Conservation (phyloP, 2,797 vertebrate genomes). For the Buphagus erythrorhynchus region DNA sequence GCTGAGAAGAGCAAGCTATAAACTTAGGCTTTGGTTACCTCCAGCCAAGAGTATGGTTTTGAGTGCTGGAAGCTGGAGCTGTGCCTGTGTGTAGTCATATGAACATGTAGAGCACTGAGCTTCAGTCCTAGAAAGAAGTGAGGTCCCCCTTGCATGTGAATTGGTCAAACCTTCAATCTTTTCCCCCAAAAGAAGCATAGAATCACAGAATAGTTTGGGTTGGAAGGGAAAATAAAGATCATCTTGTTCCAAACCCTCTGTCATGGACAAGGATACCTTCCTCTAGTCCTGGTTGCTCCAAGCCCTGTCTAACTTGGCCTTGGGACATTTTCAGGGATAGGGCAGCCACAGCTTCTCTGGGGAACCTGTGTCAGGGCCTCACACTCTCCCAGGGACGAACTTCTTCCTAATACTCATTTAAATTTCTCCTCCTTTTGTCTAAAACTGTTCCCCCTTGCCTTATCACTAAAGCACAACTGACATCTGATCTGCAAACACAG, state of each 20-base stretch:
- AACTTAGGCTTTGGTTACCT: background rate
- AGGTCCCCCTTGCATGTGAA: background rate
- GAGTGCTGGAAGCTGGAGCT: background rate
- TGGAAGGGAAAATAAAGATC: background rate
- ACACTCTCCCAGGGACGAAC: no score
- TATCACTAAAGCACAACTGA: background rate
- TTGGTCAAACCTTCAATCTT: background rate
- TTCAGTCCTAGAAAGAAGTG: background rate
- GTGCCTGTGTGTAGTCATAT: rapidly evolving
- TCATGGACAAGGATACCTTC: background rate
- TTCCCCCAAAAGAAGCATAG: background rate
- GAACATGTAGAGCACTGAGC: rapidly evolving
- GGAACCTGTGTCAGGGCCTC: no score
- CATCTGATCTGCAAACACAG: background rate
- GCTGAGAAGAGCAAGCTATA: background rate
- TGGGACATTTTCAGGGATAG: background rate
- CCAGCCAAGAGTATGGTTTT: background rate
- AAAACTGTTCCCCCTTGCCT: no score
- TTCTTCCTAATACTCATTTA: no score
- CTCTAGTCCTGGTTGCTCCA: background rate
- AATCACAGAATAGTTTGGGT: background rate
- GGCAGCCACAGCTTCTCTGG: background rate
- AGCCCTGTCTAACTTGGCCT: background rate
- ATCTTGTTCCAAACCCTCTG: background rate
- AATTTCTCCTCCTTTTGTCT: no score